Percentiles rank a stretch among this genome's conserved stretches.
phyloP scores from a whole-genome alignment of 2,888 invertebrate genomes.

The Phytoseiulus persimilis region DNA sequence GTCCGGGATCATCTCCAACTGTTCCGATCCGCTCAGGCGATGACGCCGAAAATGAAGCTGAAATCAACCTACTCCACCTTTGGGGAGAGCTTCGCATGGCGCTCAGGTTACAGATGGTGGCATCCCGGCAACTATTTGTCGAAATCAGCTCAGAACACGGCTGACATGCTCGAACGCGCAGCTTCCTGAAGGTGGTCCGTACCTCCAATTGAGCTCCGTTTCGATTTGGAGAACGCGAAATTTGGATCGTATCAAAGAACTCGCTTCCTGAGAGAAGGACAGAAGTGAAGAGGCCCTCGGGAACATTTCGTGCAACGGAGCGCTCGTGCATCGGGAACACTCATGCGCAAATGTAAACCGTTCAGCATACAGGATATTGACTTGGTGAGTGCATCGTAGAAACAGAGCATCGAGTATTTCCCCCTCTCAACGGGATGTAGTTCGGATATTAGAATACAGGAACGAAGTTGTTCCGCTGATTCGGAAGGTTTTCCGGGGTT shows the following conservation, averaged over 20 bases:
- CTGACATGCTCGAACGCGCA: background rate
- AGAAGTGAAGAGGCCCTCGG: background rate
- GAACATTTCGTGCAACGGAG: background rate
- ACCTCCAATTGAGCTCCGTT: background rate
- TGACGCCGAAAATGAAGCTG: background rate
- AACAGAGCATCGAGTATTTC: background rate
- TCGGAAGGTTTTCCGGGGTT: too few relatives aligned
- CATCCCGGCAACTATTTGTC: background rate
- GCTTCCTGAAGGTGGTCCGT: background rate
- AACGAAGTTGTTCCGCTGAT: too few relatives aligned
- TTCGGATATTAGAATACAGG: too few relatives aligned
- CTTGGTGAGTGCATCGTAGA: conserved; percentile 8
- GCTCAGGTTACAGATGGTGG: background rate
- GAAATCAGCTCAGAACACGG: background rate
- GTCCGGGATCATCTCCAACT: too few relatives aligned
- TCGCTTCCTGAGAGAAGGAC: background rate
- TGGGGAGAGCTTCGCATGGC: background rate
- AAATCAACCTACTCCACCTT: background rate
- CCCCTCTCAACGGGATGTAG: too few relatives aligned
- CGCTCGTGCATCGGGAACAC: background rate
- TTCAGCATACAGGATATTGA: conserved; percentile 35
- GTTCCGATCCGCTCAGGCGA: background rate
- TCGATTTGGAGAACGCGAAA: background rate
- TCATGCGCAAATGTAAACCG: conserved; percentile 18
- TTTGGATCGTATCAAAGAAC: too few relatives aligned